Conservation (phyloP, 2,888 invertebrate species). For the Orgyia antiqua region DNA sequence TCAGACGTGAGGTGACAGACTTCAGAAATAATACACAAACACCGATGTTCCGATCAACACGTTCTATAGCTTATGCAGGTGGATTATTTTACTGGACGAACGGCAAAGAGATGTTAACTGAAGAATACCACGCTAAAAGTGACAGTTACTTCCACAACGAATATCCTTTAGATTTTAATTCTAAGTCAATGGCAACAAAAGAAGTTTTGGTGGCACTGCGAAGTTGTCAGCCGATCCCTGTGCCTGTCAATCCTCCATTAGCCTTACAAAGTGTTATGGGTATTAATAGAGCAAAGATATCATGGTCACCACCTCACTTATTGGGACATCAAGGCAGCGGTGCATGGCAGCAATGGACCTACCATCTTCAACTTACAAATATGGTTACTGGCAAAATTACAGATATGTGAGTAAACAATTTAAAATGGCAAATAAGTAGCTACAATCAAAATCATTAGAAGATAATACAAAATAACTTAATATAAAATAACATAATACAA, state of each 20-base stretch:
- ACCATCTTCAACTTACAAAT: conserved; percentile 84
- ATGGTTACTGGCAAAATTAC: conserved; percentile 46
- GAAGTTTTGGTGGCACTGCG: conserved; percentile 78
- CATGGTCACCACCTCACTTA: conserved; percentile 89
- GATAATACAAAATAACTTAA: too few relatives aligned
- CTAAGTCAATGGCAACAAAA: conserved; percentile 49
- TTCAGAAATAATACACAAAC: conserved; percentile 86
- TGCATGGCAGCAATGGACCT: conserved; percentile 86
- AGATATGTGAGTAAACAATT: conserved; percentile 44
- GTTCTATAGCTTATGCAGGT: conserved; percentile 86
- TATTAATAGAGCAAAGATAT: conserved; percentile 84
- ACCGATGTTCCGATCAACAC: conserved; percentile 85
- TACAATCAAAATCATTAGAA: too few relatives aligned
- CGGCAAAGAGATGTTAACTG: conserved; percentile 85
- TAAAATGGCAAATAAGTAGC: too few relatives aligned
- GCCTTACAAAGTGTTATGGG: conserved; percentile 90
- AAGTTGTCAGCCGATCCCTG: conserved; percentile 87
- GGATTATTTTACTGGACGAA: conserved; percentile 93
- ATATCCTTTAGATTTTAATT: conserved; percentile 76
- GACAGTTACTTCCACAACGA: conserved; percentile 88
- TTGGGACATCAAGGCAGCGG: conserved; percentile 85
- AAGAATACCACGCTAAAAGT: conserved; percentile 84
- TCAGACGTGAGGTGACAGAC: conserved; percentile 82
- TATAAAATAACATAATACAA: background rate
- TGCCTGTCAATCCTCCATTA: conserved; percentile 87